Evolutionary conservation across 2,113 vertebrate species (phyloP).

Genomic region (Oncorhynchus nerka): DNA sequence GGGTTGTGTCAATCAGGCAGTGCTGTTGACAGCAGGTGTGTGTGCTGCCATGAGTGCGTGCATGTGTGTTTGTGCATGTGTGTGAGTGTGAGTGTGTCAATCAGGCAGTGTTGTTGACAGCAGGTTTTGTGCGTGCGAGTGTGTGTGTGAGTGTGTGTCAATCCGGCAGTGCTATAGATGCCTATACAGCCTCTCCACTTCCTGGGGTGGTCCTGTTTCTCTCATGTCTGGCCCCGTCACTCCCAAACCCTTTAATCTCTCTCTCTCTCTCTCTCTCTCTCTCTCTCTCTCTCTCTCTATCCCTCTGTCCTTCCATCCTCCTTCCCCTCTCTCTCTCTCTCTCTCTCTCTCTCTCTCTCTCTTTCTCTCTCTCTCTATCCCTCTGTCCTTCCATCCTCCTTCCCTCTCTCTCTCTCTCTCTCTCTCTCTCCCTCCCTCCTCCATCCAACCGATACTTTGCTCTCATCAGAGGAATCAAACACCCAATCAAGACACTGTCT

Average conservation of each 20-base stretch:
- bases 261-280: background rate
- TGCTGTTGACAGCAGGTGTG: background rate
- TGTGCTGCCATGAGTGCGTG: slow-evolving; percentile 9
- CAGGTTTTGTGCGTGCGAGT: slow-evolving; percentile 7
- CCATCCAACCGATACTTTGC: background rate
- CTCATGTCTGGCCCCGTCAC: slow-evolving; percentile 60
- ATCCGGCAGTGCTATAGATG: slow-evolving; percentile 48
- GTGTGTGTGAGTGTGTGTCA: slow-evolving; percentile 46
- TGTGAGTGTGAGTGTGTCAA: slow-evolving; percentile 17
- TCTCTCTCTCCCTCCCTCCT: background rate
- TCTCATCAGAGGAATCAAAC: slow-evolving; percentile 16
- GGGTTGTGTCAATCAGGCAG: no score
- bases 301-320: no score
- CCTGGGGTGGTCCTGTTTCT: slow-evolving; percentile 60
- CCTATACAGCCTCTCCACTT: slow-evolving; percentile 52
- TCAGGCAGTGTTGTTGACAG: no score
- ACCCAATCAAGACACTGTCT: background rate
- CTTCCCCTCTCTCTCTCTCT: background rate
- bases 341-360: no score
- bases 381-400: background rate
- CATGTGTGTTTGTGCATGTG: slow-evolving; percentile 25
- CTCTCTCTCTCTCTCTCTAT: background rate
- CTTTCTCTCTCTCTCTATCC: background rate
- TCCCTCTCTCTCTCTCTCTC: background rate
- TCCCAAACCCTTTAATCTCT: slow-evolving; percentile 58